Percentiles rank a stretch among this genome's conserved stretches.
phyloP scores from a whole-genome alignment of 53 echinoderm and acorn worm genomes.

The Holothuria leucospilota region DNA sequence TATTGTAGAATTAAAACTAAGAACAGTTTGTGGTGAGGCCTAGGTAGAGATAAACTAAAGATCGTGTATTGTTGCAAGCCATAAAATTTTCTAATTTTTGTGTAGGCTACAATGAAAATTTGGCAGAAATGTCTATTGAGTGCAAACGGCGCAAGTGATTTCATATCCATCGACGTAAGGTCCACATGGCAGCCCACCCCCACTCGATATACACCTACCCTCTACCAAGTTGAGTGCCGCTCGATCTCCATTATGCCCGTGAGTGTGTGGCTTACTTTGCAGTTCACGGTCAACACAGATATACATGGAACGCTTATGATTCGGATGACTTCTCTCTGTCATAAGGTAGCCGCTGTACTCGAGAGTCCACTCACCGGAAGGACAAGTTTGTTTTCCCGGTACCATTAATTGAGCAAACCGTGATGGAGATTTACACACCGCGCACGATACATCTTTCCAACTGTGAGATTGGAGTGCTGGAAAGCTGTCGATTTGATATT shows the following conservation, averaged over 20 bases:
- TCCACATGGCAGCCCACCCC: conserved; percentile 52
- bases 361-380: conserved; percentile 57
- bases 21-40: too few species aligned
- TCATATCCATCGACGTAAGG: conserved; percentile 18
- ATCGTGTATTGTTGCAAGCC: too few species aligned
- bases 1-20: too few species aligned
- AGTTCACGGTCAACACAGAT: conserved; percentile 59
- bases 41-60: too few species aligned
- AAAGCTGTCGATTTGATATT: not conserved
- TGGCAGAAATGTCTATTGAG: not conserved
- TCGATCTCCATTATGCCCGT: conserved; percentile 11
- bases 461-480: not conserved
- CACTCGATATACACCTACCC: conserved; percentile 35
- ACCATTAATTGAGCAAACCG: conserved; percentile 52
- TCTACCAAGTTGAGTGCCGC: conserved; percentile 28
- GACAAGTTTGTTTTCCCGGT: conserved; percentile 60
- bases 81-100: too few species aligned
- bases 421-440: conserved; percentile 57
- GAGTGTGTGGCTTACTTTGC: conserved; percentile 17
- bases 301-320: conserved; percentile 35
- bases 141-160: conserved; percentile 68
- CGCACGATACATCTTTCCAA: conserved; percentile 28
- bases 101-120: too few species aligned
- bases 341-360: conserved; percentile 69
- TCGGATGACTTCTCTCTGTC: conserved; percentile 14